Percentiles rank a stretch among this genome's conserved stretches.
phyloP scores from a whole-genome alignment of 2,888 invertebrate species.

The Hipparchia sbordonii region DNA sequence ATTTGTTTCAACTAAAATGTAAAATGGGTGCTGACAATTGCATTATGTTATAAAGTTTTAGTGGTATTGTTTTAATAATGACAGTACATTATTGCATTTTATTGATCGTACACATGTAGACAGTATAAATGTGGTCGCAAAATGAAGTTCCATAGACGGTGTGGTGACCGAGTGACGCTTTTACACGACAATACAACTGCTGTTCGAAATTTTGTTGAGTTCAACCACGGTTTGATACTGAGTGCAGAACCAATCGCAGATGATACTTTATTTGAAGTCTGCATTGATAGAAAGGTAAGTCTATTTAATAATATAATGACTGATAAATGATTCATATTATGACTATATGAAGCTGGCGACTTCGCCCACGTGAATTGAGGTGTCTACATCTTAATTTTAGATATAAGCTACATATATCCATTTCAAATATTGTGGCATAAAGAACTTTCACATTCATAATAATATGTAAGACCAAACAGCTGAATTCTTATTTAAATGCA shows the following conservation, averaged over 20 bases:
- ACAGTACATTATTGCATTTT: conserved; percentile 14
- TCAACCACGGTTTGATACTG: conserved; percentile 94
- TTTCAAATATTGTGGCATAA: no score
- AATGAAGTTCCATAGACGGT: conserved; percentile 89
- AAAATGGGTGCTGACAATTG: conserved; percentile 35
- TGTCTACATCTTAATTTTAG: no score
- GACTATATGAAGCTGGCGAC: no score
- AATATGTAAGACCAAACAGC: no score
- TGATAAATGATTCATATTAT: no score
- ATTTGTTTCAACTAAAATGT: conserved; percentile 7
- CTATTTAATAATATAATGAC: background rate
- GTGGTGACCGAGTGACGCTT: conserved; percentile 92
- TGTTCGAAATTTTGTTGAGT: conserved; percentile 89
- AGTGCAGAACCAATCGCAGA: conserved; percentile 90
- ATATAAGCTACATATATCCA: no score
- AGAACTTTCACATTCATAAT: no score
- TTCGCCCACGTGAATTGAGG: no score
- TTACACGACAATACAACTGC: conserved; percentile 93
- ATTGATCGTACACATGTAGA: conserved; percentile 9
- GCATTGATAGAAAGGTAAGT: conserved; percentile 93
- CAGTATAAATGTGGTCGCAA: conserved; percentile 18
- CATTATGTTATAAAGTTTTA: conserved; percentile 20
- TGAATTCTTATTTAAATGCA: no score
- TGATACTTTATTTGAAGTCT: conserved; percentile 93
- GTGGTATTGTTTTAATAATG: conserved; percentile 14